Evolutionary conservation across 2,113 vertebrate species (phyloP).

Genomic region (Piprites chloris): DNA sequence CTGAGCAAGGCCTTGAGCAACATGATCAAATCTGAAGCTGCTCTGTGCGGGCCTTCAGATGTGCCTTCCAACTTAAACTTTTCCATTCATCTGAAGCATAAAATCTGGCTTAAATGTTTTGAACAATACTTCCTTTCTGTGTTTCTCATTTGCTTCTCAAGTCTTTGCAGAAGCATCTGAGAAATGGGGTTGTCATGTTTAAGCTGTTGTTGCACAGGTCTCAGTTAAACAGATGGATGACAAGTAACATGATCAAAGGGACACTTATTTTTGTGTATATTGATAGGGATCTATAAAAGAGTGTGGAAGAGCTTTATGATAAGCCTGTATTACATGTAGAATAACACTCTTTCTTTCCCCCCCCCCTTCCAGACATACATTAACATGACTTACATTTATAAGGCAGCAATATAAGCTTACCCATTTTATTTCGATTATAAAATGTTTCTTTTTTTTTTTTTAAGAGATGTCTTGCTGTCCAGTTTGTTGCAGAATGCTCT

Average conservation of each 20-base stretch:
- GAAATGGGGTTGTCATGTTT: conserved; percentile 62
- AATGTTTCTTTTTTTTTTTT: not conserved
- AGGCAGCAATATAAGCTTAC: not conserved
- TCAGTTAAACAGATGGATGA: not conserved
- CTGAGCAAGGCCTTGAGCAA: not conserved
- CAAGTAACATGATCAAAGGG: conserved; percentile 40
- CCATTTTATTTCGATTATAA: not conserved
- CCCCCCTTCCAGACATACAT: not conserved
- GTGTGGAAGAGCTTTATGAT: not conserved
- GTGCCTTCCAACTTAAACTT: conserved; percentile 48
- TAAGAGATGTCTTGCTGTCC: not conserved
- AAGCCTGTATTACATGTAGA: not conserved
- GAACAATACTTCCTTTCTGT: conserved; percentile 71
- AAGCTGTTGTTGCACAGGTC: not conserved
- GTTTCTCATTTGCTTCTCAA: conserved; percentile 51
- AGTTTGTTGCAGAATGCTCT: not conserved
- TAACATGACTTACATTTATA: not conserved
- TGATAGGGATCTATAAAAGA: conserved; percentile 1
- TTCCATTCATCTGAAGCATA: conserved; percentile 57
- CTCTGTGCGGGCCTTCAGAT: not conserved
- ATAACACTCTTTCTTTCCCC: not conserved
- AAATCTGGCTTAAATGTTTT: conserved; percentile 76
- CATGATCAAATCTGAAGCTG: not conserved
- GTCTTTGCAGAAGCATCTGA: conserved; percentile 69
- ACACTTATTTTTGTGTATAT: not conserved